Evolutionary conservation across 2,797 vertebrate species (phyloP).

Genomic region (Xiphorhynchus erythropygius): DNA sequence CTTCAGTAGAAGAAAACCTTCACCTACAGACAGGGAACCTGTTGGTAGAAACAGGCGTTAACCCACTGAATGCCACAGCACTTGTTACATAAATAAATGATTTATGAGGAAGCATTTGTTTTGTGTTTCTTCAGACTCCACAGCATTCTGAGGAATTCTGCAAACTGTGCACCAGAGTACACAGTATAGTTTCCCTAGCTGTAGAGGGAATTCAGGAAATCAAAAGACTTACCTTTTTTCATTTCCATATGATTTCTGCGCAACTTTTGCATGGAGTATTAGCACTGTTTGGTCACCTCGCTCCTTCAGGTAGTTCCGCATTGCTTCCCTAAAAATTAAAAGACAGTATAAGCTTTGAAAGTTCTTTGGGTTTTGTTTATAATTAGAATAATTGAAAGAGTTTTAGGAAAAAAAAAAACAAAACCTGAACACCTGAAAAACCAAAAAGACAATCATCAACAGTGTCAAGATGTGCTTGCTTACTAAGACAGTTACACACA

Average conservation of each 20-base stretch:
- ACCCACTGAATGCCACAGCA: neutral
- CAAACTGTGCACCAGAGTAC: neutral
- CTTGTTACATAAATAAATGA: neutral
- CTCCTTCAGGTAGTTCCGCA: slow-evolving; percentile 98
- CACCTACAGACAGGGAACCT: neutral
- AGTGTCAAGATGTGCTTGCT: neutral
- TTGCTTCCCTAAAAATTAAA: slow-evolving; percentile 89
- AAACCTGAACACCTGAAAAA: neutral
- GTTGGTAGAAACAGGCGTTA: neutral
- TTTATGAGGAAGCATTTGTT: neutral
- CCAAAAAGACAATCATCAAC: neutral
- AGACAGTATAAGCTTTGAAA: neutral
- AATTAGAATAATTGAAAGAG: neutral
- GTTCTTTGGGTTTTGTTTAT: neutral
- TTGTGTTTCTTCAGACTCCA: neutral
- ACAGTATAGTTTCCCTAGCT: neutral
- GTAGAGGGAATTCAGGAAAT: neutral
- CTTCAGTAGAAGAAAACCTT: neutral
- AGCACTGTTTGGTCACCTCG: slow-evolving; percentile 98
- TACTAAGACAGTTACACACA: neutral
- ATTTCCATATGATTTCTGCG: slow-evolving; percentile 97
- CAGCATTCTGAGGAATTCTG: neutral
- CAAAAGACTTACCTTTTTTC: slow-evolving; percentile 87
- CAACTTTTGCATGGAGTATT: slow-evolving; percentile 98
- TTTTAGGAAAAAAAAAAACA: neutral